Conservation (phyloP, 2,888 invertebrate genomes). For the Leucozona laternaria region DNA sequence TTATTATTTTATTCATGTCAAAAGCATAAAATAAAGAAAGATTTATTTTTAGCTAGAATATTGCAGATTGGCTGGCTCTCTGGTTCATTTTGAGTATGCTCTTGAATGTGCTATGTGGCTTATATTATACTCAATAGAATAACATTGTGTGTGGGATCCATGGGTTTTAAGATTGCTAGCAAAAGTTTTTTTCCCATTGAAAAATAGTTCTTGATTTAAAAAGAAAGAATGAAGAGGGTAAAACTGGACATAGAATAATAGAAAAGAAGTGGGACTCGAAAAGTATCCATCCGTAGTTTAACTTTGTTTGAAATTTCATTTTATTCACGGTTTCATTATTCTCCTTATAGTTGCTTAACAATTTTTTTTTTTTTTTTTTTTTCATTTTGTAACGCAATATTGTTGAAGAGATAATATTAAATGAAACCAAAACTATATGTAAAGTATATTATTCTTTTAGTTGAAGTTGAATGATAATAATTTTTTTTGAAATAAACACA, state of each 20-base stretch:
- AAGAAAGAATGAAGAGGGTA: not conserved
- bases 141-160: conserved; percentile 27
- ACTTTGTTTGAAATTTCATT: not conserved
- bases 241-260: conserved; percentile 15
- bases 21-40: conserved; percentile 26
- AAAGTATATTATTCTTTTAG: conserved; percentile 1
- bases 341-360: not conserved
- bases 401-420: conserved; percentile 23
- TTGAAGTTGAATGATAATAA: conserved; percentile 1
- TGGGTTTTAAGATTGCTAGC: not conserved
- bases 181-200: conserved; percentile 13
- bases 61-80: conserved; percentile 23
- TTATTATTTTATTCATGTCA: conserved; percentile 17
- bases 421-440: conserved; percentile 22
- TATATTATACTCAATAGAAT: not conserved
- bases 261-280: conserved; percentile 1
- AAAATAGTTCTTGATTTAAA: conserved; percentile 11
- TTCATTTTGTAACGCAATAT: not conserved
- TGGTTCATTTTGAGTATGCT: conserved; percentile 2
- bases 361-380: not conserved
- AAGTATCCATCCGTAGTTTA: not conserved
- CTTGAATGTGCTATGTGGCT: not conserved
- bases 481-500: not conserved
- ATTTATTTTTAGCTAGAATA: conserved; percentile 44
- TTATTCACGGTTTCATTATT: conserved; percentile 5